Conservation (phyloP, 2,797 vertebrate species). For the Acanthopagrus latus region DNA sequence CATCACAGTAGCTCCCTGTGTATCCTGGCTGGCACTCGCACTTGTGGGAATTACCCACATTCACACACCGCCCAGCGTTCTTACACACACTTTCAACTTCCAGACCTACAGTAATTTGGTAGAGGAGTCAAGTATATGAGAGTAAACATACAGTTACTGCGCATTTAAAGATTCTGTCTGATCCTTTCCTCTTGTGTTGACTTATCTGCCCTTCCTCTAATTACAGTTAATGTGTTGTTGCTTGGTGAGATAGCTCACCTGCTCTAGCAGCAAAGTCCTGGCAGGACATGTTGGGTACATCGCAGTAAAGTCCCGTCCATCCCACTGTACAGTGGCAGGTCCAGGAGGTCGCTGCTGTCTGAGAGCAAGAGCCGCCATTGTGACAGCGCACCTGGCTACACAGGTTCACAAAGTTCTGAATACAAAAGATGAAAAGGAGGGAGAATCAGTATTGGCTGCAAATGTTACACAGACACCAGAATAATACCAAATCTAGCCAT, state of each 20-base stretch:
- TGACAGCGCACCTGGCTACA: constrained; percentile 90
- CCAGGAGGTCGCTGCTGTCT: constrained; percentile 87
- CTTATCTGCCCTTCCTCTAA: background rate
- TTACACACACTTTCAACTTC: constrained; percentile 87
- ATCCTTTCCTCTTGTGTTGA: background rate
- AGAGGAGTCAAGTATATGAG: background rate
- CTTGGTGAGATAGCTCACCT: constrained; percentile 77
- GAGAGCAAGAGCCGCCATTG: constrained; percentile 91
- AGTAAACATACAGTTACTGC: background rate
- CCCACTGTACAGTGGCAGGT: constrained; percentile 87
- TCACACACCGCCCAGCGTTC: constrained; percentile 87
- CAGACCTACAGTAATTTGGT: constrained; percentile 77
- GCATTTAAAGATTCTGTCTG: background rate
- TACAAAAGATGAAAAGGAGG: constrained; percentile 8
- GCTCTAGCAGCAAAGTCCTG: constrained; percentile 85
- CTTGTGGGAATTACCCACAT: constrained; percentile 86
- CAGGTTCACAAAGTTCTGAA: constrained; percentile 89
- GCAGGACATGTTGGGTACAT: constrained; percentile 92
- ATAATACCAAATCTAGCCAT: background rate
- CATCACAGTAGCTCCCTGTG: constrained; percentile 92
- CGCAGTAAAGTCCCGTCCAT: constrained; percentile 93
- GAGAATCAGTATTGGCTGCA: background rate
- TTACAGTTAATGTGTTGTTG: no score
- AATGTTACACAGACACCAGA: constrained; percentile 8
- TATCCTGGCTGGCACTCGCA: constrained; percentile 92